Conservation (phyloP, 30 jellyfish, hydroid and myxozoan genomes). For the Hydractinia echinata region DNA sequence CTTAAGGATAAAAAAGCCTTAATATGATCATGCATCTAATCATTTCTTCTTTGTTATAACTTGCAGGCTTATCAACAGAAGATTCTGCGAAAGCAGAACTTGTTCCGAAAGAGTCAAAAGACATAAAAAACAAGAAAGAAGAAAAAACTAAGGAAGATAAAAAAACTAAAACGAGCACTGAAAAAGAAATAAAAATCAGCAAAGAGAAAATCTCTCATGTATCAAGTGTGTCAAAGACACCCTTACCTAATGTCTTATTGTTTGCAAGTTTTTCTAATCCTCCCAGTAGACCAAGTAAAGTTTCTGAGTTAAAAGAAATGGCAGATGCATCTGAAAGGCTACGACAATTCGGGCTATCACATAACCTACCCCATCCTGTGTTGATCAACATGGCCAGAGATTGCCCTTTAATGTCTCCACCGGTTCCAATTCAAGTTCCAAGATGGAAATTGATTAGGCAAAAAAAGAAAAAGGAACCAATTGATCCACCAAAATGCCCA, state of each 20-base stretch:
- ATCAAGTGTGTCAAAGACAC: neutral
- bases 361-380: conserved; percentile 72
- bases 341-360: conserved; percentile 67
- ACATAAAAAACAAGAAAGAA: conserved; percentile 50
- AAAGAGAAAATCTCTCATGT: conserved; percentile 37
- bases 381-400: conserved; percentile 57
- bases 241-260: neutral
- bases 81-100: neutral
- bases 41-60: neutral
- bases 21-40: no score
- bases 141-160: conserved; percentile 43
- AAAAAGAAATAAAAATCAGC: conserved; percentile 25
- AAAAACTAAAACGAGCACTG: conserved; percentile 20
- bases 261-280: conserved; percentile 1
- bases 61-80: neutral
- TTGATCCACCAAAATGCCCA: conserved; percentile 45
- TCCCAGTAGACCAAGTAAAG: conserved; percentile 17
- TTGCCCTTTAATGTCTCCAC: conserved; percentile 92
- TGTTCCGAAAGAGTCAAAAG: conserved; percentile 33
- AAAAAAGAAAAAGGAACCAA: conserved; percentile 71
- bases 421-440: conserved; percentile 76
- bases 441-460: conserved; percentile 85
- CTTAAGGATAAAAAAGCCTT: no score
- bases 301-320: conserved; percentile 17
- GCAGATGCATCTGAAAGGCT: conserved; percentile 82